Evolutionary conservation across 1,140 invertebrate species (phyloP).

Genomic region (Caerostris extrusa): DNA sequence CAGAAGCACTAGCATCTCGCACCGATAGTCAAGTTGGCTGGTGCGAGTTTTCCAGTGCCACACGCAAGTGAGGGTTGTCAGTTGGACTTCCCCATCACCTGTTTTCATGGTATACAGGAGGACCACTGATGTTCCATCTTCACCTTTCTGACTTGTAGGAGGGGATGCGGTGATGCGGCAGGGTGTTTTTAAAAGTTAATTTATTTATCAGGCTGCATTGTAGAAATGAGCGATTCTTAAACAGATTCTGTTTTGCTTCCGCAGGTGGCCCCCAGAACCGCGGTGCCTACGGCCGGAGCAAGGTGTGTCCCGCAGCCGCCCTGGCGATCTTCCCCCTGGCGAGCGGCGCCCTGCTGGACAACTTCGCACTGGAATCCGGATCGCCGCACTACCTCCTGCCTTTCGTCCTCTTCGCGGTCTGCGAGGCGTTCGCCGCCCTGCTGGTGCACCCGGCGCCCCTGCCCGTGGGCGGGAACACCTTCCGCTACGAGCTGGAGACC

Average conservation of each 20-base stretch:
- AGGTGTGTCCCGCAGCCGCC: conserved; percentile 64
- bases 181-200: no score
- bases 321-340: conserved; percentile 40
- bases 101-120: no score
- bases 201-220: no score
- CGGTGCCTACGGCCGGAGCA: conserved; percentile 77
- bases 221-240: no score
- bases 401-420: conserved; percentile 78
- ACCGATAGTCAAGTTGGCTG: no score
- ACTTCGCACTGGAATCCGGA: conserved; percentile 64
- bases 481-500: conserved; percentile 31
- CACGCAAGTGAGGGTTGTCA: no score
- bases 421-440: conserved; percentile 69
- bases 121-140: no score
- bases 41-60: no score
- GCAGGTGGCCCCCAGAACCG: conserved; percentile 76
- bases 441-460: conserved; percentile 77
- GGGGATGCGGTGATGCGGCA: no score
- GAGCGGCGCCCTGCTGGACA: conserved; percentile 76
- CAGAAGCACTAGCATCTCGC: no score
- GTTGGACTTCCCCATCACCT: no score
- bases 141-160: no score
- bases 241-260: background rate
- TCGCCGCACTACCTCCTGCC: conserved; percentile 77
- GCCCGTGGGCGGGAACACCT: conserved; percentile 60